These are phyloP conservation scores for Loriculus beryllinus DNA, from an alignment of 2,797 vertebrate genomes.

Conservation along the genomic window DNA sequence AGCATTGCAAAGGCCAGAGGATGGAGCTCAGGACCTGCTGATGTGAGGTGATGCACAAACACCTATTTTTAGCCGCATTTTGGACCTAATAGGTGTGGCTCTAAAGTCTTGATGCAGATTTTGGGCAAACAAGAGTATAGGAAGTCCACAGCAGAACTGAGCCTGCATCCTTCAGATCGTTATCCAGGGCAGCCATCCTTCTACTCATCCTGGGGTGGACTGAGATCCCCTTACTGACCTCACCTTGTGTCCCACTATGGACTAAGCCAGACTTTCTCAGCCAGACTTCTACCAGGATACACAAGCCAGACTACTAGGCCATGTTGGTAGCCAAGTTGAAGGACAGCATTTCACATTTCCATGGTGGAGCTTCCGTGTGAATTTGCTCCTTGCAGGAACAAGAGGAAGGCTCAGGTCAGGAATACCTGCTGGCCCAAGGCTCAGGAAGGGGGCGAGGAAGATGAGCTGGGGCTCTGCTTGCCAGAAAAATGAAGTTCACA, in stretches of 20 bases:
- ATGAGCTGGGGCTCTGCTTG: not conserved
- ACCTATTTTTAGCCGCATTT: not conserved
- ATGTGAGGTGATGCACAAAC: not conserved
- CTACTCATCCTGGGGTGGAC: not conserved
- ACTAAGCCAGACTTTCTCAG: not conserved
- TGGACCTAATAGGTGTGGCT: fast-evolving
- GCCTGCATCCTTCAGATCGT: not conserved
- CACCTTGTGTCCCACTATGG: not conserved
- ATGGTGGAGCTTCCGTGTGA: not conserved
- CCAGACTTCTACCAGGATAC: not conserved
- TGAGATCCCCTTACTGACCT: not conserved
- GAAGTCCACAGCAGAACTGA: not conserved
- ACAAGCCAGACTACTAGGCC: not conserved
- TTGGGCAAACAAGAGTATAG: not conserved
- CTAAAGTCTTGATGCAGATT: not conserved
- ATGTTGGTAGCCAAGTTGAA: not conserved
- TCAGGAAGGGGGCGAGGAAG: not conserved
- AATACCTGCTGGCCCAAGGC: not conserved
- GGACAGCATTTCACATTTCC: not conserved
- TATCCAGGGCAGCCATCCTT: not conserved
- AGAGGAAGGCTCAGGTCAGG: not conserved
- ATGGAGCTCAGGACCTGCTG: not conserved
- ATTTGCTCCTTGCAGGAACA: not conserved
- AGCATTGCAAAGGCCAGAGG: not conserved
- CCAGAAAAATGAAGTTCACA: conserved; percentile 59